A percentile compares a stretch with the other conserved stretches of the same genome.
phyloP scores from a whole-genome alignment of 2,797 vertebrate species.

The Salmo trutta region DNA sequence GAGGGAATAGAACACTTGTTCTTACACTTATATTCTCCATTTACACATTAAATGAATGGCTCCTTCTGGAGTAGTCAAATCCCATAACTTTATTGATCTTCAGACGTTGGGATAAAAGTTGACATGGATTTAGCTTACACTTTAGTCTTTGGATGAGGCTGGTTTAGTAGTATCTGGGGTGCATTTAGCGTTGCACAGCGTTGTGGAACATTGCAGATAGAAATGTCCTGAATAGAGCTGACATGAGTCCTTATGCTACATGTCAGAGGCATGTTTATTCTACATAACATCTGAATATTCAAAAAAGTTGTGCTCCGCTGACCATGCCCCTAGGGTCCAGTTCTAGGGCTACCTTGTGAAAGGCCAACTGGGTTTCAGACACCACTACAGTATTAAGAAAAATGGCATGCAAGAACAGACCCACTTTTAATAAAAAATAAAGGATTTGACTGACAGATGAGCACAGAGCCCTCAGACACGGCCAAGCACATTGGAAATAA shows the following conservation, averaged over 20 bases:
- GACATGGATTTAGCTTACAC: slow-evolving; percentile 45
- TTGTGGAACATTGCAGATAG: background rate
- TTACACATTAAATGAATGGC: slow-evolving; percentile 1
- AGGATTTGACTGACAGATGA: slow-evolving; percentile 65
- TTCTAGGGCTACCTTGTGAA: slow-evolving; percentile 34
- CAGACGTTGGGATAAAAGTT: slow-evolving; percentile 27
- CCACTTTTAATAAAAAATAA: slow-evolving; percentile 71
- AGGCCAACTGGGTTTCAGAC: slow-evolving; percentile 56
- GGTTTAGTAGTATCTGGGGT: slow-evolving; percentile 50
- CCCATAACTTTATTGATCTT: background rate
- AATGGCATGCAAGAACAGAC: slow-evolving; percentile 75
- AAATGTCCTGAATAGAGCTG: background rate
- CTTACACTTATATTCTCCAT: slow-evolving; percentile 42
- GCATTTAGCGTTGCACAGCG: background rate
- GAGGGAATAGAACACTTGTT: slow-evolving; percentile 55
- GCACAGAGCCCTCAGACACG: slow-evolving; percentile 60
- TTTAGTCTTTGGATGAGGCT: slow-evolving; percentile 70
- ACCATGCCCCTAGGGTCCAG: slow-evolving; percentile 6
- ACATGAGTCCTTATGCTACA: background rate
- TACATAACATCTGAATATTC: background rate
- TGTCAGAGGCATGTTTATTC: too few relatives aligned
- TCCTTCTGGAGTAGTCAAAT: background rate
- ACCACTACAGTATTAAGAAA: slow-evolving; percentile 67
- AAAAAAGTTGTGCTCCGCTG: background rate
- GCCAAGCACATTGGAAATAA: slow-evolving; percentile 46